Conservation (phyloP, 1,140 invertebrate species). For the Diorhabda sublineata region DNA sequence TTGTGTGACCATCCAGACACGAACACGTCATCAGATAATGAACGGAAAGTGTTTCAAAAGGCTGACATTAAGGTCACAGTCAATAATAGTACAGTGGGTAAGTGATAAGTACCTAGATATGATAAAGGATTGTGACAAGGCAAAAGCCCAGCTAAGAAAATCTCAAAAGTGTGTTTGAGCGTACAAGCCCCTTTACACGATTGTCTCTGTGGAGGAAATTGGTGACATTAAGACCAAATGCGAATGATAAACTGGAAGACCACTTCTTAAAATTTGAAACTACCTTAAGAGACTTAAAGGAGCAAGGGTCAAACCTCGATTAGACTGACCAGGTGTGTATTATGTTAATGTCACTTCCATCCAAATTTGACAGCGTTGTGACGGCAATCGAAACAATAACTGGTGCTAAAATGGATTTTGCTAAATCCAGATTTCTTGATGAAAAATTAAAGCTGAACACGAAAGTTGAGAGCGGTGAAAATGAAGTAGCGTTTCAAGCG, state of each 20-base stretch:
- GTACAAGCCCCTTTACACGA: conserved; percentile 8
- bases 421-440: no score
- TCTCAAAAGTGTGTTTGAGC: conserved; percentile 8
- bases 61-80: conserved; percentile 11
- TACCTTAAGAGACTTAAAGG: conserved; percentile 24
- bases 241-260: not conserved
- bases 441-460: not conserved
- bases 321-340: conserved; percentile 27
- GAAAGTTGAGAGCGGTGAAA: no score
- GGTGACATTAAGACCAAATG: not conserved
- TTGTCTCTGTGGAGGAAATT: not conserved
- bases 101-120: conserved; percentile 19
- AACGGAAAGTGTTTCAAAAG: no score
- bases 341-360: conserved; percentile 40
- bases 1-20: no score
- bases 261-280: conserved; percentile 24
- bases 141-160: conserved; percentile 19
- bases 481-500: no score
- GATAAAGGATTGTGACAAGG: conserved; percentile 22
- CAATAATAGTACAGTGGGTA: conserved; percentile 24
- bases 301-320: no score
- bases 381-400: conserved; percentile 49
- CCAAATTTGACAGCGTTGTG: conserved; percentile 42
- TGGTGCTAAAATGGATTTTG: no score
- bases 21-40: no score